These are phyloP conservation scores for Indicator maculatus DNA, from an alignment of 2,113 vertebrate species.

Conservation along the genomic window DNA sequence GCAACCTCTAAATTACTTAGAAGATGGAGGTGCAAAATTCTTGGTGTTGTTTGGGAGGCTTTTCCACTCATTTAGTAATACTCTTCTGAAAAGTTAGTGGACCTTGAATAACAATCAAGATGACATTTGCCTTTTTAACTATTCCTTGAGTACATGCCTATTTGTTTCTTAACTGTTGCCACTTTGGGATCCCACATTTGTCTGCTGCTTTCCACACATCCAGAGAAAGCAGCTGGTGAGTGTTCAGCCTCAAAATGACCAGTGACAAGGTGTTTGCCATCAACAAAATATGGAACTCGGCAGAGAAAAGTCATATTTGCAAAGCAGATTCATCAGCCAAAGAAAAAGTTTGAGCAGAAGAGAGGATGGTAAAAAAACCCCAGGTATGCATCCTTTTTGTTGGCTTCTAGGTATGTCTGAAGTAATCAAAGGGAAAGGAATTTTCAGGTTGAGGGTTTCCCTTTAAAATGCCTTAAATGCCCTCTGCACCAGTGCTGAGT, in stretches of 20 bases:
- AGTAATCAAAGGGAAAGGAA: background rate
- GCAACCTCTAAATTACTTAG: background rate
- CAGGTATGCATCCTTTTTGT: background rate
- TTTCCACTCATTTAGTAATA: background rate
- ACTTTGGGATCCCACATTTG: background rate
- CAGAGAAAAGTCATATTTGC: background rate
- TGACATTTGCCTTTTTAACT: background rate
- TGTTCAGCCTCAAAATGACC: background rate
- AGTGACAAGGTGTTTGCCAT: background rate
- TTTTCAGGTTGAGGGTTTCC: background rate
- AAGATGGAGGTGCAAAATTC: background rate
- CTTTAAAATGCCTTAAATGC: background rate
- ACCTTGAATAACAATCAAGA: background rate
- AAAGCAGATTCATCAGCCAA: background rate
- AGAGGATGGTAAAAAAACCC: background rate
- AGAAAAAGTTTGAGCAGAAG: background rate
- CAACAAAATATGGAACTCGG: background rate
- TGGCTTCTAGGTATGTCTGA: background rate
- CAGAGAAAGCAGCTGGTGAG: background rate
- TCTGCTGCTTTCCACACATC: background rate
- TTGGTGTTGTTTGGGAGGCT: background rate
- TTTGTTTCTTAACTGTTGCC: background rate
- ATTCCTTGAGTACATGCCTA: background rate
- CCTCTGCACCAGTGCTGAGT: background rate
- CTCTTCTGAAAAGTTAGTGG: background rate